These are phyloP conservation scores for Agrotis ipsilon DNA, from an alignment of 2,888 invertebrate genomes.

Conservation along the genomic window DNA sequence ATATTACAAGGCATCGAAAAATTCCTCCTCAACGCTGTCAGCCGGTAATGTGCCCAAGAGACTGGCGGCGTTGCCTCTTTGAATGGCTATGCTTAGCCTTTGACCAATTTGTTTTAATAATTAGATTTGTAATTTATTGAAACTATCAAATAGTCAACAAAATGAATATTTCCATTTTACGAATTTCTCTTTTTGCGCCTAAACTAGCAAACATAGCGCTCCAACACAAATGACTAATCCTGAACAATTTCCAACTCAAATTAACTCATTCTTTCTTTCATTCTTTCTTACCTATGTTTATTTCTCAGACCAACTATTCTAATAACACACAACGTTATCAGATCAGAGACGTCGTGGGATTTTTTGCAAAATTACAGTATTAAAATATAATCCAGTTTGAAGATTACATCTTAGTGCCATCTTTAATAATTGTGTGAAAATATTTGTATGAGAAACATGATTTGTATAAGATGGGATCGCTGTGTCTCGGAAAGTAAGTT, in stretches of 20 bases:
- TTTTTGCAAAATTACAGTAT: conserved; percentile 67
- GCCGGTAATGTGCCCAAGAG: no score
- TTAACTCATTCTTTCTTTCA: conserved; percentile 9
- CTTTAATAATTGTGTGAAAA: conserved; percentile 54
- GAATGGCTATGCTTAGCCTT: no score
- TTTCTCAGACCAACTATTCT: conserved; percentile 28
- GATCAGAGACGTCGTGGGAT: conserved; percentile 56
- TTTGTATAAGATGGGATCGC: conserved; percentile 19
- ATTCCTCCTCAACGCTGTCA: no score
- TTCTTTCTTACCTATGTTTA: conserved; percentile 3
- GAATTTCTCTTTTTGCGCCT: no score
- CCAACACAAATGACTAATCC: not conserved
- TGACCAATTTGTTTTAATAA: no score
- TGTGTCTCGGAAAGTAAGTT: not conserved
- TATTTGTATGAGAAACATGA: conserved; percentile 50
- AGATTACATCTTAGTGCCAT: conserved; percentile 51
- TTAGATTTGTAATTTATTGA: no score
- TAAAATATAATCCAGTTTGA: conserved; percentile 65
- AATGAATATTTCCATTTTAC: no score
- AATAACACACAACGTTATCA: conserved; percentile 12
- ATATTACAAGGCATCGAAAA: no score
- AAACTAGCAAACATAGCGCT: not conserved
- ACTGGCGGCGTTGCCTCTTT: no score
- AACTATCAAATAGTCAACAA: no score
- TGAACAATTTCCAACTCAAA: not conserved